Conservation (phyloP, 1,140 invertebrate species). For the Bombus ignitus region DNA sequence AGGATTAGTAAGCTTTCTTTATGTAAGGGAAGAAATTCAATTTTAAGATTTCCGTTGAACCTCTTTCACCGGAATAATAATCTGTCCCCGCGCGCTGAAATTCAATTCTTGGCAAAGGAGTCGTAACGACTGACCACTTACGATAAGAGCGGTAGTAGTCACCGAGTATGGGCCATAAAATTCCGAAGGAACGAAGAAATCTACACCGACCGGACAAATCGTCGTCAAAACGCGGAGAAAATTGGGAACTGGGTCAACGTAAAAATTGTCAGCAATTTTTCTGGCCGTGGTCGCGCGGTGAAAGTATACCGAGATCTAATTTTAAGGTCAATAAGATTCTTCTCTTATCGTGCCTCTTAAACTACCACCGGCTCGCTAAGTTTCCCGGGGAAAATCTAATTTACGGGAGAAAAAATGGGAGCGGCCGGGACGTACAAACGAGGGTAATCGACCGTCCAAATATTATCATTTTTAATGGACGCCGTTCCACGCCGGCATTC, state of each 20-base stretch:
- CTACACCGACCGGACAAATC: neutral
- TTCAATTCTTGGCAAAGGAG: neutral
- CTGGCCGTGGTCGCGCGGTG: neutral
- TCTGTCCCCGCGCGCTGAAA: neutral
- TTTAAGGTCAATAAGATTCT: conserved; percentile 41
- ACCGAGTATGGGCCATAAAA: neutral
- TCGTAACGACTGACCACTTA: neutral
- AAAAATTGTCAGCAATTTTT: conserved; percentile 20
- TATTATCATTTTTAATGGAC: conserved; percentile 68
- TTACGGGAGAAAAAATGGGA: conserved; percentile 20
- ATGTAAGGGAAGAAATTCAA: conserved; percentile 25
- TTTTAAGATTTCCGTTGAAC: conserved; percentile 28
- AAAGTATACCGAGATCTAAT: conserved; percentile 39
- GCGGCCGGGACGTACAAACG: conserved; percentile 33
- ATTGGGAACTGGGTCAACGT: neutral
- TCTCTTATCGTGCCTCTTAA: conserved; percentile 24
- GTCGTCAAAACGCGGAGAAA: neutral
- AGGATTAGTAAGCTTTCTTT: conserved; percentile 24
- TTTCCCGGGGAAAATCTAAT: conserved; percentile 34
- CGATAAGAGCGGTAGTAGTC: neutral
- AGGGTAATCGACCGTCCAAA: conserved; percentile 47
- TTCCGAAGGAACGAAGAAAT: neutral
- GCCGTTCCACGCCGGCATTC: conserved; percentile 19
- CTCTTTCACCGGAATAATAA: conserved; percentile 12
- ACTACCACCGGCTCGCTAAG: conserved; percentile 14